phyloP scores from a whole-genome alignment of 2,888 invertebrate genomes.

The Odontocerum albicorne region DNA sequence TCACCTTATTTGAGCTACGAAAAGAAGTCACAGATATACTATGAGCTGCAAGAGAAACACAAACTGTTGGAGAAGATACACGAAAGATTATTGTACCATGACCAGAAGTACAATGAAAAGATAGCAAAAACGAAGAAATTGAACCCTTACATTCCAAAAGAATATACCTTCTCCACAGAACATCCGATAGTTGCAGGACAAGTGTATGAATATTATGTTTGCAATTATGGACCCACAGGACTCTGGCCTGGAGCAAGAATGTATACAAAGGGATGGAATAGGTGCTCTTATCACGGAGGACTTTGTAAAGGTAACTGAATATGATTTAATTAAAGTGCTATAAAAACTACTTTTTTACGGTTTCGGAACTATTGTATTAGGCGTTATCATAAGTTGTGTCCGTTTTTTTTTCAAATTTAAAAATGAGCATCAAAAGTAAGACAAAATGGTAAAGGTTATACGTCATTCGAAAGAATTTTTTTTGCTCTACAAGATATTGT shows the following conservation, averaged over 20 bases:
- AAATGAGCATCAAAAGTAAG: no score
- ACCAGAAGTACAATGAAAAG: conserved; percentile 23
- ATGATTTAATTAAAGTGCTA: background rate
- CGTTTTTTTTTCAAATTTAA: no score
- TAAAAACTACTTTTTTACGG: no score
- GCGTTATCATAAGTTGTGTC: no score
- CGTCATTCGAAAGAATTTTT: no score
- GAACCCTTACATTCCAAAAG: conserved; percentile 26
- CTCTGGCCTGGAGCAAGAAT: conserved; percentile 41
- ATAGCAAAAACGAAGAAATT: conserved; percentile 24
- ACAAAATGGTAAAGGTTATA: no score
- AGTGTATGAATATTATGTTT: conserved; percentile 42
- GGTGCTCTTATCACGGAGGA: conserved; percentile 21
- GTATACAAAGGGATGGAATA: conserved; percentile 29
- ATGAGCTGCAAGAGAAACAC: conserved; percentile 25
- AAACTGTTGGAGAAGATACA: conserved; percentile 18
- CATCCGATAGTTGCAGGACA: conserved; percentile 24
- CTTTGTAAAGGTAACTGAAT: conserved; percentile 26
- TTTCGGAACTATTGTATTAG: no score
- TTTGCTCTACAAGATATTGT: no score
- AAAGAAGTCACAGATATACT: conserved; percentile 3
- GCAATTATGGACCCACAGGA: conserved; percentile 47
- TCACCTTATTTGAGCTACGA: conserved; percentile 19
- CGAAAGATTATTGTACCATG: conserved; percentile 23
- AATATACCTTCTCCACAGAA: conserved; percentile 26